Base-by-base conservation (phyloP, 1,140 invertebrate species). In the Archivesica marissinica region DNA sequence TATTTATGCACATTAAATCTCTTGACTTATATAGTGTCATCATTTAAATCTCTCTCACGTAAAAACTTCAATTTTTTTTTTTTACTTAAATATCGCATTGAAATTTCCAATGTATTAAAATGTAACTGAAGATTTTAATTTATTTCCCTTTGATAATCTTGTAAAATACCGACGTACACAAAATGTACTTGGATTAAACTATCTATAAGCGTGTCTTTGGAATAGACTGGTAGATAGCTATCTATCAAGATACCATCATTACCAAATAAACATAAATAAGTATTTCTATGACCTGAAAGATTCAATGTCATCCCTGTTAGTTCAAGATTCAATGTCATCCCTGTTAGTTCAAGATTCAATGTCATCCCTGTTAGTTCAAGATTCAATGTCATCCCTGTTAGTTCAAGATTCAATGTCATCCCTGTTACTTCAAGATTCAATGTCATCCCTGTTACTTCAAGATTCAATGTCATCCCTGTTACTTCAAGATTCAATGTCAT, bases 91-190 rank as follows among this genome's bases (percentile, higher is more conserved):
- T 72, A 72, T 72, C 66, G 41, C 15, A 76, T 11, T 52, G 74
- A 76, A 76, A 56, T 38, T 38, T 41, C 25, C n/a, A 4, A 30
- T 39, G 30, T 76, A 76, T 76, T 76, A 76, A 59, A 76, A 6
- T 23, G 74, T 56, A 59, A 76, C 44, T n/a, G 25, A 39, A 76
- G 1, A 76, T 38, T 76, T 76, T 59, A 35, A 56, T 76, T 76
- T 33, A 76, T 76, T 76, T 33, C 30, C 50, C 52, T 52, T 59
- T 25, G 52, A 17, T 76, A 76, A 39, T 13, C n/a, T 2, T 0
- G 20, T 0, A 23, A 59, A 41, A 25, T 59, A 75, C 13, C 23
- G 47, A 54, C 50, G 4, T 33, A 47, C 66, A 70, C 66, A 20
- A 50, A 47, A 50, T 33, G 44, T 47, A 33, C 15, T 50, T 47